Conservation (phyloP, 2,113 vertebrate genomes). For the Corythornis madagascariensis region DNA sequence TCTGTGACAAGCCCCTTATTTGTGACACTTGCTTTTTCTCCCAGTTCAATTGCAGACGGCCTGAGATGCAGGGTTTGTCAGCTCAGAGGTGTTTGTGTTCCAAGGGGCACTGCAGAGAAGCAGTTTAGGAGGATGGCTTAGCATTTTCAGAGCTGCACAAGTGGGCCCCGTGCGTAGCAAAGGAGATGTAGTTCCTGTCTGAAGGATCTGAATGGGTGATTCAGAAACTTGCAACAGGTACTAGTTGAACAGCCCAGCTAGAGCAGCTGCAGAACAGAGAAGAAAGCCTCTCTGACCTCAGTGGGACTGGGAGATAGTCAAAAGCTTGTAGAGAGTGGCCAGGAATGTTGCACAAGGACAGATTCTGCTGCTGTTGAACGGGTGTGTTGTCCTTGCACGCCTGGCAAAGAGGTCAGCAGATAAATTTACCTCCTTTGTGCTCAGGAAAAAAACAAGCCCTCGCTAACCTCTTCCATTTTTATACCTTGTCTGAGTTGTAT, state of each 20-base stretch:
- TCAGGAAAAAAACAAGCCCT: neutral
- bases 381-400: neutral
- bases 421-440: neutral
- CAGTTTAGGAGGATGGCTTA: conserved; percentile 1
- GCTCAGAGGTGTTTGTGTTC: neutral
- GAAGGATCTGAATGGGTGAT: conserved; percentile 14
- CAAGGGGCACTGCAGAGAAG: neutral
- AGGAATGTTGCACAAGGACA: neutral
- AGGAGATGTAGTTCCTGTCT: neutral
- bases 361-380: neutral
- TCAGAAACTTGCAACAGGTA: conserved; percentile 1
- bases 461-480: neutral
- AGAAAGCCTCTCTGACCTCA: neutral
- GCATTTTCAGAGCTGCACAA: conserved; percentile 12
- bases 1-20: conserved; percentile 5
- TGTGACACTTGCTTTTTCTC: conserved; percentile 14
- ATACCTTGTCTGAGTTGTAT: neutral
- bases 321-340: neutral
- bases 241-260: neutral
- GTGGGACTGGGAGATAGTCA: neutral
- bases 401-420: neutral
- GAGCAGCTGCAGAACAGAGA: neutral
- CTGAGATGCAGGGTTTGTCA: neutral
- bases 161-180: neutral
- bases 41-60: neutral